A percentile compares a stretch with the other conserved stretches of the same genome.
Conservation (phyloP, 2,888 invertebrate species). For the Ochropleura plecta region DNA sequence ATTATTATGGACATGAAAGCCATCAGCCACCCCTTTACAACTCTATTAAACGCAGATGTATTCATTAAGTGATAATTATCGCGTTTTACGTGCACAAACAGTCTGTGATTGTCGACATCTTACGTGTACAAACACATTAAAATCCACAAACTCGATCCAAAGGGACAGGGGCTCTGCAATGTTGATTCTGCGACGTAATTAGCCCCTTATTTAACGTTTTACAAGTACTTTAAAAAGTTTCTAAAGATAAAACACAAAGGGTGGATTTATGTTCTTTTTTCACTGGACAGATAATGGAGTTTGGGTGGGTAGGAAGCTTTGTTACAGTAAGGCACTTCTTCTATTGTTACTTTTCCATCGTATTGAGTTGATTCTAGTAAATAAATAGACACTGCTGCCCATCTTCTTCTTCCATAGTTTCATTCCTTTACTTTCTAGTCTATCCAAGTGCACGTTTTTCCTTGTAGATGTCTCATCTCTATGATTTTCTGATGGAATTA, state of each 20-base stretch:
- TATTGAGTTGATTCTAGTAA: constrained; percentile 10
- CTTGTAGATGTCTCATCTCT: constrained; percentile 36
- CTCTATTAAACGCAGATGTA: constrained; percentile 41
- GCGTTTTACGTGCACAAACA: constrained; percentile 54
- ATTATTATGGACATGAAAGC: constrained; percentile 31
- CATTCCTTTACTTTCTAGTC: constrained; percentile 12
- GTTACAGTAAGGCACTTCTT: not conserved
- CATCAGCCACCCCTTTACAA: constrained; percentile 34
- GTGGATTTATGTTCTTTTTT: constrained; percentile 6
- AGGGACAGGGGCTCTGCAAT: constrained; percentile 38
- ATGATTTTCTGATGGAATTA: constrained; percentile 1
- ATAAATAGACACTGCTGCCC: constrained; percentile 48
- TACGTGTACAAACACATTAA: constrained; percentile 58
- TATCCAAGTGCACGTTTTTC: constrained; percentile 42
- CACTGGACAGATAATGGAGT: not conserved
- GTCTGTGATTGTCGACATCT: constrained; percentile 55
- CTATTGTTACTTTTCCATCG: not conserved
- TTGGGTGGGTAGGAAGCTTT: constrained; percentile 1
- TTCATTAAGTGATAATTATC: constrained; percentile 49
- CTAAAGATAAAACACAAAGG: constrained; percentile 13
- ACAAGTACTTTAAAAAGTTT: constrained; percentile 33
- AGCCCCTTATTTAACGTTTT: constrained; percentile 34
- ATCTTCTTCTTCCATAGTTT: constrained; percentile 26
- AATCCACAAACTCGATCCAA: constrained; percentile 47
- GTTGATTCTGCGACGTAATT: constrained; percentile 50